These are phyloP conservation scores for Orchestes rusci DNA, from an alignment of 2,888 invertebrate genomes.

Conservation along the genomic window DNA sequence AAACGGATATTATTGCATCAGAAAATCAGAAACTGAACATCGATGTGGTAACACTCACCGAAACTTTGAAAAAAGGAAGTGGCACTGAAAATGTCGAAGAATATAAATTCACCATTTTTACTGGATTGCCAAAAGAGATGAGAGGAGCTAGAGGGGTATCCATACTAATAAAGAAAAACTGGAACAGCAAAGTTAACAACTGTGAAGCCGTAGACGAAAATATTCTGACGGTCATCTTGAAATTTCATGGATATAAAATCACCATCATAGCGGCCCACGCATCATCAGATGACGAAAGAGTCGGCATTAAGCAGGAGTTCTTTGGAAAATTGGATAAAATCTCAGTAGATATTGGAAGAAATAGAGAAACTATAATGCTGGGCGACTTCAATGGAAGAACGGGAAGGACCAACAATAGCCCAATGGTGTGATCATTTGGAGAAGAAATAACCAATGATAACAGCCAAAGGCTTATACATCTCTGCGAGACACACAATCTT, in stretches of 20 bases:
- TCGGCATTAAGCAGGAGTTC: slow-evolving; percentile 1
- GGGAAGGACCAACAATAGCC: too few species aligned
- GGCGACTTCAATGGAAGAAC: neutral
- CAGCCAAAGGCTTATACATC: too few species aligned
- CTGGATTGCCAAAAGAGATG: neutral
- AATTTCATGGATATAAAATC: neutral
- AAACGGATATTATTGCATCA: too few species aligned
- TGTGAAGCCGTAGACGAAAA: too few species aligned
- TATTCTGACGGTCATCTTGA: neutral
- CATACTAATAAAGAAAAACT: neutral
- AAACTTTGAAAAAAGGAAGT: neutral
- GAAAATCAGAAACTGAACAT: neutral
- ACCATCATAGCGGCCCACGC: neutral
- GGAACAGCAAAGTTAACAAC: neutral
- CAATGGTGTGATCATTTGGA: neutral
- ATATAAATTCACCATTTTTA: neutral
- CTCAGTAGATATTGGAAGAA: neutral
- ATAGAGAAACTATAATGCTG: neutral
- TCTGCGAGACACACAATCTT: too few species aligned
- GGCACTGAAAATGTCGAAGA: neutral
- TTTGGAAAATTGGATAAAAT: neutral
- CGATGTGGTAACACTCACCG: neutral
- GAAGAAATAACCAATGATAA: neutral
- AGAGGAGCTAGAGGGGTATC: neutral
- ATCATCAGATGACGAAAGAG: neutral